phyloP scores from a whole-genome alignment of 2,113 vertebrate genomes.

The Acanthochromis polyacanthus region DNA sequence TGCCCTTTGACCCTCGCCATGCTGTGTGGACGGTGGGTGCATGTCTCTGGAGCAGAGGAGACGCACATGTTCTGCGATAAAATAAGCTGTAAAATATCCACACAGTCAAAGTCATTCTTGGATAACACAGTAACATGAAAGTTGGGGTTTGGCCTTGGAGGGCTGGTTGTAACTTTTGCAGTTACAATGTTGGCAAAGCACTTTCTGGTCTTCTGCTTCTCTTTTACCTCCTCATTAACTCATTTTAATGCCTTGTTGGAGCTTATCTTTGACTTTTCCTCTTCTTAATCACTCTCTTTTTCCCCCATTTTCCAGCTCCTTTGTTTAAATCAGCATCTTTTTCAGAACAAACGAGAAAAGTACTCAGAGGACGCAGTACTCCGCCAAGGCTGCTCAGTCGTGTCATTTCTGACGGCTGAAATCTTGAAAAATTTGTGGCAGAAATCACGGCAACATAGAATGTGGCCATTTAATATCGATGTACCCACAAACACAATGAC shows the following conservation, averaged over 20 bases:
- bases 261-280: background rate
- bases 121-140: conserved; percentile 7
- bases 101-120: conserved; percentile 37
- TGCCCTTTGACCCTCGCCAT: conserved; percentile 53
- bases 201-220: background rate
- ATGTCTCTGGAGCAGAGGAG: conserved; percentile 33
- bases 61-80: conserved; percentile 16
- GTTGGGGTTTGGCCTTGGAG: background rate
- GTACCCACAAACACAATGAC: too few relatives aligned
- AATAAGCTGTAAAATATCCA: conserved; percentile 37
- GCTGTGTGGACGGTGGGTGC: conserved; percentile 39
- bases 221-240: background rate
- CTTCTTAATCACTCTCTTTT: background rate
- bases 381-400: too few relatives aligned
- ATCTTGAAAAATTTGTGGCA: too few relatives aligned
- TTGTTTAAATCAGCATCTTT: background rate
- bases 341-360: background rate
- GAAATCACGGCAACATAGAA: too few relatives aligned
- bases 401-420: too few relatives aligned
- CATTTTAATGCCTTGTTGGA: background rate
- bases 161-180: background rate
- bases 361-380: too few relatives aligned
- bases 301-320: background rate
- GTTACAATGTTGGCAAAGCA: background rate
- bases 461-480: too few relatives aligned